A percentile compares a stretch with the other conserved stretches of the same genome.
Evolutionary conservation across 2,113 vertebrate genomes (phyloP).

Genomic region (Pelecanoides urinatrix): DNA sequence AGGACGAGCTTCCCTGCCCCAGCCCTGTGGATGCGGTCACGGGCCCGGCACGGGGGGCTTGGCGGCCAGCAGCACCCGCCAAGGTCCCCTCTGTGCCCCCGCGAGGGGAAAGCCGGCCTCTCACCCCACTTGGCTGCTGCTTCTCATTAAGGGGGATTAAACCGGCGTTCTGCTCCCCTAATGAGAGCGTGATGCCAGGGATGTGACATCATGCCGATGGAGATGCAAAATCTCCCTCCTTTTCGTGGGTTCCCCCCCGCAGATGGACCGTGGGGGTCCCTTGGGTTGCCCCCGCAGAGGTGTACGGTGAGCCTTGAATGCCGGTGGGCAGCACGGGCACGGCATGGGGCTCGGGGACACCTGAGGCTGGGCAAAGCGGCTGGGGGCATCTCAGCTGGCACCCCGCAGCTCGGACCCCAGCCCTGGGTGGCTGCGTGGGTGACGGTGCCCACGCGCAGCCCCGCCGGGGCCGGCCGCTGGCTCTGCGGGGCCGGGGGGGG

Average conservation of each 20-base stretch:
- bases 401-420: too few relatives aligned
- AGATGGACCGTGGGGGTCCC: too few relatives aligned
- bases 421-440: neutral
- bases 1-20: too few relatives aligned
- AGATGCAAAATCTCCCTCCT: too few relatives aligned
- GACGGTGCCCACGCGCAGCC: neutral
- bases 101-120: too few relatives aligned
- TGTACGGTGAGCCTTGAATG: neutral
- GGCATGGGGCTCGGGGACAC: neutral
- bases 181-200: too few relatives aligned
- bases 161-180: neutral
- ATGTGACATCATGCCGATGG: neutral
- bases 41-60: neutral
- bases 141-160: too few relatives aligned
- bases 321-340: neutral
- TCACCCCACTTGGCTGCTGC: neutral
- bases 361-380: neutral
- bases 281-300: too few relatives aligned
- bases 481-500: neutral
- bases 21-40: neutral
- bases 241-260: neutral
- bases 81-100: neutral
- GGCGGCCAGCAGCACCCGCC: neutral
- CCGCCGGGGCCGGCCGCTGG: neutral
- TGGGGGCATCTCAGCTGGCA: rapidly evolving